Evolutionary conservation across 2,113 vertebrate species (phyloP), one percentile per base, ranked within the genome.

Genomic region (Pseudonaja textilis): DNA sequence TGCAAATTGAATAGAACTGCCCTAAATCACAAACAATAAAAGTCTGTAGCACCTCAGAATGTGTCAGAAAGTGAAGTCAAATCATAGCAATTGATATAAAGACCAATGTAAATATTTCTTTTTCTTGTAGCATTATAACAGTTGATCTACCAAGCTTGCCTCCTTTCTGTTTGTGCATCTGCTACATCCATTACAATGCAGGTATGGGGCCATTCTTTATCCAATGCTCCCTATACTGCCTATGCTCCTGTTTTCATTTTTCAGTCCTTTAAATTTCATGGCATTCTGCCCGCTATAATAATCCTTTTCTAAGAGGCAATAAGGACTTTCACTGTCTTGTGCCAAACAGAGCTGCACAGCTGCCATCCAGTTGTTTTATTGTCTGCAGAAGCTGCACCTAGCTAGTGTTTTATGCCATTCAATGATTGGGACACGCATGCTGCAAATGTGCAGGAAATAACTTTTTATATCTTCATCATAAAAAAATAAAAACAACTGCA

Each of bases 341-440:
- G 74, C 88, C 88, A 90, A 90, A 90, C 42, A 1, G 45, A 64
- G 81, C n/a, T 22, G 29, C 74, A 61, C 55, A 90, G 74, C 74
- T 93, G 88, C 45, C 74, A 86, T 52, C 89, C 45, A 93, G 45
- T 90, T 89, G 89, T 85, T 81, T 90, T 86, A 90, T 87, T 93
- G 29, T 61, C 69, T 90, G 89, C 61, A n/a, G 74, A 90, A 90
- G 56, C 56, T 42, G 45, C n/a, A 54, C 45, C 29, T 56, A 90
- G 52, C 88, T 57, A 64, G 23, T 87, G 42, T 64, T 93, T 86
- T 87, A 90, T 86, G 55, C n/a, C 61, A 86, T 56, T 61, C 55
- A 87, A 16, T 90, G 86, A 90, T 87, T 47, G 86, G 56, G 52
- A 22, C 55, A 86, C 86, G 42, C 61, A 22, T 61, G 74, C 56